These are phyloP conservation scores for Drosophila pseudoobscura DNA, from an alignment of 1,140 invertebrate genomes.

Conservation along the genomic window DNA sequence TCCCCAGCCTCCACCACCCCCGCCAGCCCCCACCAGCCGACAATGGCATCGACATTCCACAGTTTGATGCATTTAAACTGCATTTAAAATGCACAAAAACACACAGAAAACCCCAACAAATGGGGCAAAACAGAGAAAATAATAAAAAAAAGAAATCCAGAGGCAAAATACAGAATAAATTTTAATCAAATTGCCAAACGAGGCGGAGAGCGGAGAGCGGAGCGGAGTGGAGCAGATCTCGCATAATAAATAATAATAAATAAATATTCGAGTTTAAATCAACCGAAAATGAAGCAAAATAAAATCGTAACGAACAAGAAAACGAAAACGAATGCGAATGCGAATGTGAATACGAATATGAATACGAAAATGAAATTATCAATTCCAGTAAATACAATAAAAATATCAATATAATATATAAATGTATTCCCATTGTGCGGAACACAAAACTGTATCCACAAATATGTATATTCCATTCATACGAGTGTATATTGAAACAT, in stretches of 20 bases:
- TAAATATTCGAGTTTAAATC: conserved; percentile 46
- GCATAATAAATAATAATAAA: conserved; percentile 27
- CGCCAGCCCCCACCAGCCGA: no score
- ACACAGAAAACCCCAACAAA: background rate
- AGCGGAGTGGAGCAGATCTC: conserved; percentile 11
- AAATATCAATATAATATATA: conserved; percentile 20
- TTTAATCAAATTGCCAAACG: conserved; percentile 40
- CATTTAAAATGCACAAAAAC: conserved; percentile 31
- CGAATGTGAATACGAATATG: no score
- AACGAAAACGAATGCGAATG: conserved; percentile 2
- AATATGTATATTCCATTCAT: no score
- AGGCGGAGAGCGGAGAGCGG: background rate
- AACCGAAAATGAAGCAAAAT: conserved; percentile 34
- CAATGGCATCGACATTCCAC: background rate
- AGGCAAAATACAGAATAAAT: conserved; percentile 15
- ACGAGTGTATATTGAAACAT: background rate
- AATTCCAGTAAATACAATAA: conserved; percentile 26
- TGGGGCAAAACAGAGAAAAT: background rate
- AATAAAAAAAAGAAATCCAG: conserved; percentile 4
- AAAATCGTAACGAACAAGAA: conserved; percentile 5
- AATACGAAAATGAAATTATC: conserved; percentile 36
- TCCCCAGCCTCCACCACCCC: background rate
- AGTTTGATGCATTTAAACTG: conserved; percentile 38
- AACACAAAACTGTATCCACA: no score
- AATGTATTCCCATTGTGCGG: conserved; percentile 19